Evolutionary conservation across 2,113 vertebrate species (phyloP), one percentile per base, ranked within the genome.

Genomic region (Apaloderma vittatum): DNA sequence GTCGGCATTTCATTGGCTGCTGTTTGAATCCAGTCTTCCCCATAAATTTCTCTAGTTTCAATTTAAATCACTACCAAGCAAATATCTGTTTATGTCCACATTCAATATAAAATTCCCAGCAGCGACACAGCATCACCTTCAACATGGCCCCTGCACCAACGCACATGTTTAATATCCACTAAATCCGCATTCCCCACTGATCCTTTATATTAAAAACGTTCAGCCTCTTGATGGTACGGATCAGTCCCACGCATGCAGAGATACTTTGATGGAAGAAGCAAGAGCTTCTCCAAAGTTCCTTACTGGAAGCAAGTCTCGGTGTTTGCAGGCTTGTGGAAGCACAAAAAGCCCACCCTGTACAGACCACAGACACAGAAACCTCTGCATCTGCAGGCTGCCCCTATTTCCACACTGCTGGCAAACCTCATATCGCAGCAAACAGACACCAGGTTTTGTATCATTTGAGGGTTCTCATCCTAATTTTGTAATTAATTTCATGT

Each of bases 121-220:
- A 82, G 65, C 23, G 49, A 3, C 30, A 15, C 36, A 46, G 20
- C 67, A 63, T 46, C 15, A 9, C 27, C 46, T 67, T 52, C 82
- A 67, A 65, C 74, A 36, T 2, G 2, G 45, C 37, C 68, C 62
- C 43, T 48, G 73, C 51, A 12, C 55, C 51, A 7, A 45, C 46
- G 43, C 20, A 17, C 4, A 0, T 7, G 11, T 29, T 71, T 0
- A 0, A 3, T 27, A 61, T 11, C 26, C 49, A 3, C 80, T 23
- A 36, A 22, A 55, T 5, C n/a, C 59, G 10, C 55, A 46, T 2
- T 15, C 32, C 24, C 30, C 8, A 4, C 36, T 19, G 63, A 59
- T 57, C 24, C 11, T 16, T 34, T n/a, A 2, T 6, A 7, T 11
- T 27, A 40, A 29, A 62, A n/a, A 37, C 3, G 22, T 36, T 30